Evolutionary conservation across 2,888 invertebrate genomes (phyloP), one percentile per base, ranked within the genome.

Genomic region (Agonopterix subpropinquella): DNA sequence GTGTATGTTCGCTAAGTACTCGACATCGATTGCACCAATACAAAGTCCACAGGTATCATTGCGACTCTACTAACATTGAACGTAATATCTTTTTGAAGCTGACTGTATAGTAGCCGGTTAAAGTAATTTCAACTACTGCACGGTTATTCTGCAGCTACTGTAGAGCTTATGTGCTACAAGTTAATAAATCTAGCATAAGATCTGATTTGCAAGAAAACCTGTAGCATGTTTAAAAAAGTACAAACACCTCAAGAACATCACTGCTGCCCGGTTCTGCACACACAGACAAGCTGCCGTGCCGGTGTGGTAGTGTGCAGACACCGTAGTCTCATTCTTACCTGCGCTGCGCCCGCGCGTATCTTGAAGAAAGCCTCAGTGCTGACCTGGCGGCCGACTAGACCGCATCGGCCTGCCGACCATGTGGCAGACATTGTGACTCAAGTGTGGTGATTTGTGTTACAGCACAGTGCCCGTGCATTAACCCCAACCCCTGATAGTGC

Each of bases 401-500:
- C 80, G 84, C 81, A 81, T 77, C 73, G 80, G 84, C 82, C 70
- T 67, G 80, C 80, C 79, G 70, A 80, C 67, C 59, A 86, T 85
- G 86, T 74, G 80, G 77, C 71, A 70, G 67, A 73, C 69, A 64
- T 68, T 74, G 84, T 85, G 82, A 81, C 79, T 80, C 68, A 69
- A 77, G 84, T 86, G 86, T 76, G 72, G 84, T 86, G 86, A 77
- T 77, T 77, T 71, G 70, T 77, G 83, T 80, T 80, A 74, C 70
- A 80, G 79, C 80, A 74, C 78, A 82, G 84, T 84, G 85, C 67
- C 75, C 78, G 84, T 85, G 82, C 83, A 63, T 80, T 85, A 81
- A 86, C 85, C 83, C 78, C 80, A 79, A 78, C 80, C 84, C 80
- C 76, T 85, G 78, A 84, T 83, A 84, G 86, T 86, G 86, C 70